Conservation (phyloP, 1,140 invertebrate species). For the Caenorhabditis remanei region DNA sequence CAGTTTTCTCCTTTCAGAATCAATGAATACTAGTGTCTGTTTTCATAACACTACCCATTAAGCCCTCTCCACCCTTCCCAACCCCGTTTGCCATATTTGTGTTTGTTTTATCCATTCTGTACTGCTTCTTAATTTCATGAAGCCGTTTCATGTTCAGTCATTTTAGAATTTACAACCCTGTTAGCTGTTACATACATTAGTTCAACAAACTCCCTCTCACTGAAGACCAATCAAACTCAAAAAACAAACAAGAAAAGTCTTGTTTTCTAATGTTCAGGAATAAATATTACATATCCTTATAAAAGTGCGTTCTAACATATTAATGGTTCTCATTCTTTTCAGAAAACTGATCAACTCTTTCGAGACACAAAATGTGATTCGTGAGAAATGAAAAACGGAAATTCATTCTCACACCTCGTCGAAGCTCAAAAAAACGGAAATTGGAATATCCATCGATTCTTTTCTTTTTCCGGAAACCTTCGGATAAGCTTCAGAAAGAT, state of each 20-base stretch:
- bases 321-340: neutral
- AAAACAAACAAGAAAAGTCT: neutral
- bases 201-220: neutral
- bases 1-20: neutral
- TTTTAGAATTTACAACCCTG: neutral
- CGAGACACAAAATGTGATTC: neutral
- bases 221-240: conserved; percentile 10
- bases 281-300: conserved; percentile 35
- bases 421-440: neutral
- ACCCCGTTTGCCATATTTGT: conserved; percentile 32
- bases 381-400: neutral
- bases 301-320: neutral
- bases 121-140: neutral
- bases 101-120: neutral
- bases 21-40: neutral
- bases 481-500: neutral
- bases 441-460: neutral
- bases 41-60: neutral
- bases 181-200: neutral
- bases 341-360: too few relatives aligned
- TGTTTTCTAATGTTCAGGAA: conserved; percentile 44
- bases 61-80: neutral
- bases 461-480: neutral
- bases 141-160: neutral
- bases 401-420: neutral